phyloP scores from a whole-genome alignment of 2,888 invertebrate genomes.

The Drosophila ezoana region DNA sequence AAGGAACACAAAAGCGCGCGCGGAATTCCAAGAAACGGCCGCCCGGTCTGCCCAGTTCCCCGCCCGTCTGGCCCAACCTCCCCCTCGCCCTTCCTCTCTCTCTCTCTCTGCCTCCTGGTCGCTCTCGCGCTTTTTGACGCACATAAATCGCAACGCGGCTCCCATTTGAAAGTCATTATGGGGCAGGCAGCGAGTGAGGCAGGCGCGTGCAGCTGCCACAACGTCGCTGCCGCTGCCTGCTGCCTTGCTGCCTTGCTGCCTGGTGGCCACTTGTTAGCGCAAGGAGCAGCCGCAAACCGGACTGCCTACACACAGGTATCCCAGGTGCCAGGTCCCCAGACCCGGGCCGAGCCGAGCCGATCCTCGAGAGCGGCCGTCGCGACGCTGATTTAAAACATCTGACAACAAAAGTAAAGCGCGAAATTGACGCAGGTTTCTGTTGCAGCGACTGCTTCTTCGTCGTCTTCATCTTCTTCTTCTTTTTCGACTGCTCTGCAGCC shows the following conservation, averaged over 20 bases:
- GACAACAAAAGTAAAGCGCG: slow-evolving; percentile 80
- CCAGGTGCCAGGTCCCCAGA: slow-evolving; percentile 2
- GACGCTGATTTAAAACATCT: slow-evolving; percentile 76
- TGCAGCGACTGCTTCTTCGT: slow-evolving; percentile 24
- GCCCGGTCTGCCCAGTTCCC: slow-evolving; percentile 62
- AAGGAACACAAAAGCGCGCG: slow-evolving; percentile 70
- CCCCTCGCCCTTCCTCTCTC: neutral
- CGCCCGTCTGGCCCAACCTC: neutral
- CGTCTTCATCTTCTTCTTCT: slow-evolving; percentile 21
- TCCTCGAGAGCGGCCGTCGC: slow-evolving; percentile 38
- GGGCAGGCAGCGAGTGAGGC: slow-evolving; percentile 39
- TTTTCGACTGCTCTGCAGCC: slow-evolving; percentile 19
- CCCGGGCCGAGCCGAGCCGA: neutral
- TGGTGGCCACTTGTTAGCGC: slow-evolving; percentile 75
- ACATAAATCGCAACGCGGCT: slow-evolving; percentile 77
- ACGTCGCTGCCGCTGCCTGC: slow-evolving; percentile 18
- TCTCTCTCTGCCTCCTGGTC: neutral
- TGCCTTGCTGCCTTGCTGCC: slow-evolving; percentile 15
- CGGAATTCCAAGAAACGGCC: slow-evolving; percentile 74
- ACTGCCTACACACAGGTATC: slow-evolving; percentile 67
- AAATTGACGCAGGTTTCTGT: slow-evolving; percentile 78
- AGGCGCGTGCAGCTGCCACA: slow-evolving; percentile 76
- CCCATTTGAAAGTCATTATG: slow-evolving; percentile 79
- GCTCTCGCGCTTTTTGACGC: slow-evolving; percentile 54
- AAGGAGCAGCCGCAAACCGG: slow-evolving; percentile 71